Base-by-base conservation (phyloP, 2,888 invertebrate genomes). In the Choristoneura rosaceana region DNA sequence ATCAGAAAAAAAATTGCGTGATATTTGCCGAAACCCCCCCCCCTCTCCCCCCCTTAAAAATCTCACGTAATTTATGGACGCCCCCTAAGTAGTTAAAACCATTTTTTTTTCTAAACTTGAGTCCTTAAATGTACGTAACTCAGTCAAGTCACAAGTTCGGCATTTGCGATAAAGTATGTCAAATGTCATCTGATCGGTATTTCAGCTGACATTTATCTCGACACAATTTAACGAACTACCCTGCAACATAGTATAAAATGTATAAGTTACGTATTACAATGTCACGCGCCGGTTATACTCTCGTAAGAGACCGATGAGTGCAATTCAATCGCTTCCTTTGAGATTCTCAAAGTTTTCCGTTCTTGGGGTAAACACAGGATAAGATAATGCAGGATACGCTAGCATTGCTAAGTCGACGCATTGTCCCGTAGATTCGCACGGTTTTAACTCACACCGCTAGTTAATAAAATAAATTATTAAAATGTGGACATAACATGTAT, bases 281-380 rank as follows among this genome's bases (percentile, higher is more conserved):
- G 34, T 59, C n/a, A 38, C 34, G 34, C 34, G 14, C 33, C 33
- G 3, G n/a, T 59, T 34, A 59, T n/a, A 8, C 34, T 34, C 34
- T 10, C 34, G 33, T 59, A 10, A 25, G 10, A 25, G 55, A 12
- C 12, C 25, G 55, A 10, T 4, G 55, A 55, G 55, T 55, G 55
- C 25, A 55, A 25, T 55, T 55, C 12, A 25, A 25, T 59, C 34
- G 25, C 55, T 25, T 25, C 52, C 17, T 52, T 52, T 52, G 17
- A 5, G 33, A 25, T 58, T 59, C 25, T 14, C 2, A 34, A 59
- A 59, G 34, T 59, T 33, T 59, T n/a, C n/a, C 33, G 34, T 59
- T 34, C 34, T 59, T n/a, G n/a, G 58, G 8, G 59, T 59, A 59
- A 59, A 59, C 59, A 59, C 59, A 7, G 59, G 59, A 59, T 34